A percentile compares a stretch with the other conserved stretches of the same genome.
phyloP scores from a whole-genome alignment of 2,797 vertebrate species.

The Lutjanus campechanus region DNA sequence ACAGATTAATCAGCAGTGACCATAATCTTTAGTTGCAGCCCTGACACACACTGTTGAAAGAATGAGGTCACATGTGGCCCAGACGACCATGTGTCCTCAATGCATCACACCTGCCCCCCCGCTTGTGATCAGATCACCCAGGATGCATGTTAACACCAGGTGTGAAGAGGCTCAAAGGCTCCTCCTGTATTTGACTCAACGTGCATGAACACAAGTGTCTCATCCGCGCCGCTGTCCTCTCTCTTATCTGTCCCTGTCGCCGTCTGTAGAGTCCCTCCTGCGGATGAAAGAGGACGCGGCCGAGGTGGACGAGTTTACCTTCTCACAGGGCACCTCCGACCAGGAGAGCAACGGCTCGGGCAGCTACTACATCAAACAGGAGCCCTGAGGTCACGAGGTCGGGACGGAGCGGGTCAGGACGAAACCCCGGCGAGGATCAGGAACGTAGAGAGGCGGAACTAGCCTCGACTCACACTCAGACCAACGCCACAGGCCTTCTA shows the following conservation, averaged over 20 bases:
- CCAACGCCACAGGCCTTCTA: slow-evolving; percentile 39
- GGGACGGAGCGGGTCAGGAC: slow-evolving; percentile 19
- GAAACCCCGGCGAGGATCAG: slow-evolving; percentile 23
- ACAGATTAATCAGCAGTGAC: no score
- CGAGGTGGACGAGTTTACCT: slow-evolving; percentile 94
- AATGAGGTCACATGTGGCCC: no score
- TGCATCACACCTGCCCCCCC: no score
- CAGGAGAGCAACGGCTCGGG: slow-evolving; percentile 98
- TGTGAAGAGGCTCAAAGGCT: neutral
- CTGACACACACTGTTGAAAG: no score
- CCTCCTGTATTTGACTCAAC: neutral
- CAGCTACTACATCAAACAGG: slow-evolving; percentile 98
- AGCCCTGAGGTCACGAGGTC: slow-evolving; percentile 86
- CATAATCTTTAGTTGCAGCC: no score
- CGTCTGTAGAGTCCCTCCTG: slow-evolving; percentile 89
- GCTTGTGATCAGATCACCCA: no score
- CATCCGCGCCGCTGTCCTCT: slow-evolving; percentile 43
- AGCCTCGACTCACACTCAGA: slow-evolving; percentile 47
- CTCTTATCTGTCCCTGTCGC: slow-evolving; percentile 52
- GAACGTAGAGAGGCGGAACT: slow-evolving; percentile 26
- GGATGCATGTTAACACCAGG: no score
- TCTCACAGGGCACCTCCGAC: slow-evolving; percentile 95
- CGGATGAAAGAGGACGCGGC: slow-evolving; percentile 93
- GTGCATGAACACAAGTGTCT: slow-evolving; percentile 35
- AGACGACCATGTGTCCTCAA: no score